Evolutionary conservation across 2,888 invertebrate genomes (phyloP), one percentile per base, ranked within the genome.

Genomic region (Phlogophora meticulosa): DNA sequence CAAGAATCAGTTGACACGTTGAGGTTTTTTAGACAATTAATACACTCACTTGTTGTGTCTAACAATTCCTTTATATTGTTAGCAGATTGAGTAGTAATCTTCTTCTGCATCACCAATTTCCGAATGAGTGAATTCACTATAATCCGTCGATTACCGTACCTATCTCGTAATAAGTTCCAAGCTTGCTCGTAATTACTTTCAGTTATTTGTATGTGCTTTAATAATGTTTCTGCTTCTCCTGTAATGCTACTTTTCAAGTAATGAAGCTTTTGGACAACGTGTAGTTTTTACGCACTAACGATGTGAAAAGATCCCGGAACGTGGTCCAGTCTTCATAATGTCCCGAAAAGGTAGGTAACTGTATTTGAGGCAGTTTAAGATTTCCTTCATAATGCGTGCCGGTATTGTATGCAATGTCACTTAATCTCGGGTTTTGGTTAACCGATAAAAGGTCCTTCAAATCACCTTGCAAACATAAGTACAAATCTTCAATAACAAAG

Each of bases 311-410:
- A 32, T 68, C 74, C 7, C 40, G 34, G 13, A 61, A 75, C 10
- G 74, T 34, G 0, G 71, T 40, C 70, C 67, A 71, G 5, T 69
- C 72, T 57, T 68, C 71, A 40, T 68, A 68, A n/a, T 13, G 22
- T 20, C 70, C 64, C 0, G 58, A 42, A 52, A 70, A 74, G 22
- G 7, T 32, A 1, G 70, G 66, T 15, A 71, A 22, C 20, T 58
- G 38, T 15, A 71, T 75, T 34, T 40, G 17, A 1, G 71, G 72
- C 20, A 61, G 22, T n/a, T 62, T 68, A 2, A 73, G 11, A 24
- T 59, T 45, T 28, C 46, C 52, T 59, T 52, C 53, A 34, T 10
- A n/a, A 2, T n/a, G 13, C 22, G 53, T 15, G 40, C 42, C 28
- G 20, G 13, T 34, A 24, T 17, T 38, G 11, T 7, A 34, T 0